Base-by-base conservation (phyloP, 2,888 invertebrate species). In the Cinara cedri region DNA sequence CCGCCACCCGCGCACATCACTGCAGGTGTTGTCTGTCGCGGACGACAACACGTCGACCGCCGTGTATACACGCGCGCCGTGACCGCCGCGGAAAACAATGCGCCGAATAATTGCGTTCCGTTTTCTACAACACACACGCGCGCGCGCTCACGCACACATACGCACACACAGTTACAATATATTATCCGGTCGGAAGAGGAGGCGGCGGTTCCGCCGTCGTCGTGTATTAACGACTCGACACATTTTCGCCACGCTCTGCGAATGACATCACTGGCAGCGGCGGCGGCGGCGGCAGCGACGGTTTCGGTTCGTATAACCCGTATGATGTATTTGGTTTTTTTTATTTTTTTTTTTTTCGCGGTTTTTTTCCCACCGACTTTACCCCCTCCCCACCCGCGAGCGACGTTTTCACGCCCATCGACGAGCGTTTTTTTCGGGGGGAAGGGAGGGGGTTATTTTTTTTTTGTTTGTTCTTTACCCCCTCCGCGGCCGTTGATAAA, bases 191-290 rank as follows among this genome's bases (percentile, higher is more conserved):
- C n/a, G 24, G 42, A 46, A 14, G 24, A 68, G 68, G 51, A 24
- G 68, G 3, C 3, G 46, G 14, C 11, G 66, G 34, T 2, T 55
- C 42, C 24, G 71, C 9, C 11, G 49, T 14, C 46, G 46, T 70
- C 68, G 76, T 78, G 76, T n/a, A n/a, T 78, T 78, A 78, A 78
- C 78, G 78, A 78, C 70, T 70, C 70, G 78, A 70, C 78, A 78
- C 78, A 78, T 62, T 70, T 70, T 78, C 68, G 78, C 60, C 68
- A 78, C 78, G 68, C 70, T 42, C 78, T 78, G 78, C 78, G 34
- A 78, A 78, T 70, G 78, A 78, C 78, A 78, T 60, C 49, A 2
- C 13, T n/a, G 21, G 26, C 34, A 70, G 70, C 78, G 70, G 60
- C 49, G 6, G 16, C 42, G 21, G 26, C 9, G 14, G 60, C 60